phyloP scores from a whole-genome alignment of 2,113 vertebrate species.

The Ceratotherium simum region DNA sequence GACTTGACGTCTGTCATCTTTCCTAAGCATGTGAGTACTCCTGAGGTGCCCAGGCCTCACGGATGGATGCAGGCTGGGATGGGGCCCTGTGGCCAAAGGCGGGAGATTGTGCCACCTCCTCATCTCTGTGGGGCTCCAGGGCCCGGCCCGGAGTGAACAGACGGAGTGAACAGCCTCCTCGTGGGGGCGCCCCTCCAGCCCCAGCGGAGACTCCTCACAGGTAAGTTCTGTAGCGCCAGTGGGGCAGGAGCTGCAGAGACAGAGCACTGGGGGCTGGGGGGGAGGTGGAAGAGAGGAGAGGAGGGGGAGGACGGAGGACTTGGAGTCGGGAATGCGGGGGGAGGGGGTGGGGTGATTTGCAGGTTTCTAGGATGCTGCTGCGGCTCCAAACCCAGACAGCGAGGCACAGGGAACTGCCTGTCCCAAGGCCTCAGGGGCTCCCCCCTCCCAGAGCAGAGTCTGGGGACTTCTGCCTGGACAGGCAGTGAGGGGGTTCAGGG shows the following conservation, averaged over 20 bases:
- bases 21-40: neutral
- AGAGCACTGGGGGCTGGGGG: rapidly evolving
- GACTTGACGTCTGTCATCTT: neutral
- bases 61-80: rapidly evolving
- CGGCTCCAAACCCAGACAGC: rapidly evolving
- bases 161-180: too few species aligned
- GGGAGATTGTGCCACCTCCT: neutral
- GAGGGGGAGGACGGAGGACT: rapidly evolving
- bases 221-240: neutral
- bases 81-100: neutral
- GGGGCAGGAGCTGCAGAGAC: neutral
- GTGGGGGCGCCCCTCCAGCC: rapidly evolving
- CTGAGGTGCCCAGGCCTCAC: neutral
- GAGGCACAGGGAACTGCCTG: neutral
- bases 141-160: too few species aligned
- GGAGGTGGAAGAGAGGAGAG: too few species aligned
- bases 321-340: rapidly evolving
- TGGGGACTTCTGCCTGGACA: rapidly evolving
- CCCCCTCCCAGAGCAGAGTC: neutral
- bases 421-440: neutral
- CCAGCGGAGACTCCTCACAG: too few species aligned
- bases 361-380: neutral
- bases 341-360: rapidly evolving
- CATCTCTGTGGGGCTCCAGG: neutral
- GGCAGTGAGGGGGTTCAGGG: neutral